These are phyloP conservation scores for Genyomyrus donnyi DNA, from an alignment of 2,113 vertebrate genomes.

Conservation along the genomic window DNA sequence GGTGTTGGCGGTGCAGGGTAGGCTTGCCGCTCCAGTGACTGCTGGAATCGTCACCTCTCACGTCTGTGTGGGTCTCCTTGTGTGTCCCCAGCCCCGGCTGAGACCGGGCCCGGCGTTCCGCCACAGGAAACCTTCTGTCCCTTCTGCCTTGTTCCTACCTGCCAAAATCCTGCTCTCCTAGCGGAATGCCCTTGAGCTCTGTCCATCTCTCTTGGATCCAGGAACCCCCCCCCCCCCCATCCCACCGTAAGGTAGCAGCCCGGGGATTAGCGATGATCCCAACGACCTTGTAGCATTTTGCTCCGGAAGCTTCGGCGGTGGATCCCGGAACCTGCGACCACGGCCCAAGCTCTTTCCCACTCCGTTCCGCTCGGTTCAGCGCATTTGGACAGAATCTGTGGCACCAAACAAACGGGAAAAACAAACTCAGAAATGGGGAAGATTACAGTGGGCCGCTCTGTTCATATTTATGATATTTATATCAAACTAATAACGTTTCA, in stretches of 20 bases:
- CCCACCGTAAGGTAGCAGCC: background rate
- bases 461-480: conserved; percentile 4
- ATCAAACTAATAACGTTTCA: background rate
- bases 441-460: background rate
- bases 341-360: background rate
- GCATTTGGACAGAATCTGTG: background rate
- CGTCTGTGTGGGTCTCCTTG: background rate
- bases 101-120: background rate
- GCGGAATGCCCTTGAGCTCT: conserved; percentile 42
- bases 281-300: background rate
- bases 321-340: background rate
- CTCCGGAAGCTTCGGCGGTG: background rate
- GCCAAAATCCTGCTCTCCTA: conserved; percentile 56
- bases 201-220: conserved; percentile 42
- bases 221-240: background rate
- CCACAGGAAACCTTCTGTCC: conserved; percentile 51
- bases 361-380: background rate
- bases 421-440: background rate
- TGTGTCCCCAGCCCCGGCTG: background rate
- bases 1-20: conserved; percentile 62
- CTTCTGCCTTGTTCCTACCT: conserved; percentile 49
- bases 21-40: conserved; percentile 19
- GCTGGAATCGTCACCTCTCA: background rate
- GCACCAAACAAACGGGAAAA: background rate
- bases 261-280: background rate